Base-by-base conservation (phyloP, 2,797 vertebrate genomes). In the Enteromius viviparus region DNA sequence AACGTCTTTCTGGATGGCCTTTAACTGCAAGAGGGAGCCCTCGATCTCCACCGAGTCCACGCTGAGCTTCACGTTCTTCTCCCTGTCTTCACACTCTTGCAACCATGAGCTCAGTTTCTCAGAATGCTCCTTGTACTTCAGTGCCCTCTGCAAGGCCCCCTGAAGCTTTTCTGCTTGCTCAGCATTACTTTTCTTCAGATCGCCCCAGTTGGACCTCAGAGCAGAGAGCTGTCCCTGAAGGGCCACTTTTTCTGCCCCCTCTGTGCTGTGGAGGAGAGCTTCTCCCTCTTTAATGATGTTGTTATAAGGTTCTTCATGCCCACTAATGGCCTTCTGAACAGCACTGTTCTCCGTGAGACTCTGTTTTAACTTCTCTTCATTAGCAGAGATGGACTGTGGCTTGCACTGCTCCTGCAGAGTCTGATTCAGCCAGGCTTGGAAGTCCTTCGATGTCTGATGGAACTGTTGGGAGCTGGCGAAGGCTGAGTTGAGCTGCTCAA, bases 381-480 rank as follows among this genome's bases (percentile, higher is more conserved):
- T 96, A 81, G 97, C 93, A 5, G 97, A 97, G 84, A 99, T 83
- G 47, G 92, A 89, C 80, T 40, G 89, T 53, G 93, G 91, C 66
- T 92, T 92, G 12, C 87, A 91, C 86, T 96, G 95, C 23, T 97
- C 95, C 87, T 95, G 94, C 84, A 95, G 95, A 91, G 94, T 96
- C 87, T 94, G 92, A 49, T 94, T 91, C 55, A 99, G 89, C 98
- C 98, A 99, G 3, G 87, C 88, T 89, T 98, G 95, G 89, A 99
- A 97, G 88, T 99, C 96, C 92, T 96, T 96, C 49, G 96, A 98
- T 90, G 95, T 97, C 87, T 97, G 96, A 88, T 98, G 95, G 90
- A 99, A 99, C 85, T 99, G 97, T 92, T 98, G 96, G 83, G 97
- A 99, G 91, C 96, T 96, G 80, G 95, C 91, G 34, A 97, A 98